Conservation (phyloP, 2,113 vertebrate species). For the Neomonachus schauinslandi region DNA sequence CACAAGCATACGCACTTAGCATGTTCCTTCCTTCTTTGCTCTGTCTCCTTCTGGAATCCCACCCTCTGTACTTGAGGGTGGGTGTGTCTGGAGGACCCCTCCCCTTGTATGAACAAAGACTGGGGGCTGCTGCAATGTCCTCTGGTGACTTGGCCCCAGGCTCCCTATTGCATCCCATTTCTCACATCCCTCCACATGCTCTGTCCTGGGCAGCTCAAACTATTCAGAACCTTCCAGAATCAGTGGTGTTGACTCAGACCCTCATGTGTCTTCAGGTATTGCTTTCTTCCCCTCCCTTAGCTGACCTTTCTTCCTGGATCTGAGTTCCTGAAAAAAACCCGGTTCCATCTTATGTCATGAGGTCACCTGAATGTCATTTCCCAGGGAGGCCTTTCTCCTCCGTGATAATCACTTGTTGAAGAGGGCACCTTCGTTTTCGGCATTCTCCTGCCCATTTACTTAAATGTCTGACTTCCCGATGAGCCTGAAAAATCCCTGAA, state of each 20-base stretch:
- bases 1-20: no score
- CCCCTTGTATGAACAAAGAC: accelerated
- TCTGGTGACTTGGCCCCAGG: neutral
- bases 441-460: accelerated
- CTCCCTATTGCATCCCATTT: accelerated
- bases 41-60: neutral
- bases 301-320: neutral
- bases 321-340: neutral
- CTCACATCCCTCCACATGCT: accelerated
- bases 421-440: accelerated
- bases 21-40: accelerated
- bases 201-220: neutral
- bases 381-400: no score
- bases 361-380: neutral
- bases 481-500: neutral
- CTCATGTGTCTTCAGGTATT: accelerated
- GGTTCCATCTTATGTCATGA: accelerated
- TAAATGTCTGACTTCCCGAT: no score
- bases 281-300: neutral
- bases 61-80: accelerated
- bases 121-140: neutral
- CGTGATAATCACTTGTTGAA: accelerated
- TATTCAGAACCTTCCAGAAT: neutral
- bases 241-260: neutral
- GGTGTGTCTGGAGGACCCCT: accelerated